Percentiles rank a stretch among this genome's conserved stretches.
These are phyloP conservation scores for Meloidogyne exigua DNA, from an alignment of 1,140 invertebrate genomes.

Conservation along the genomic window DNA sequence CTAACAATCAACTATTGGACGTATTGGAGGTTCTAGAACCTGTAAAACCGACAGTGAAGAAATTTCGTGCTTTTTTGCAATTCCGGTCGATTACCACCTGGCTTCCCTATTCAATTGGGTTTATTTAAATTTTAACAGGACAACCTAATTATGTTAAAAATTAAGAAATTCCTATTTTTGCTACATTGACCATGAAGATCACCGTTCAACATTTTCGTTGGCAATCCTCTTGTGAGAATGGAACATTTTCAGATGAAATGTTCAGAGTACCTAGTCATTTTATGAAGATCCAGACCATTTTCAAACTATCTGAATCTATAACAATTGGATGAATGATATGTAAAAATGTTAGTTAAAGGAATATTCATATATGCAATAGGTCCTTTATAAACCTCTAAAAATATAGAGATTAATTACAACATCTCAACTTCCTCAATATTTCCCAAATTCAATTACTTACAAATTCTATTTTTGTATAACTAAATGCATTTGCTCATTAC, in stretches of 20 bases:
- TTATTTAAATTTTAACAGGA: too few species aligned
- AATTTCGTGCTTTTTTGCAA: constrained; percentile 90
- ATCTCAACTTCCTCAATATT: background rate
- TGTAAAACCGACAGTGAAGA: constrained; percentile 89
- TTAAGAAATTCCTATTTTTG: background rate
- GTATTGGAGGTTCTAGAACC: constrained; percentile 95
- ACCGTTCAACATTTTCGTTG: constrained; percentile 17
- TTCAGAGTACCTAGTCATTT: constrained; percentile 83
- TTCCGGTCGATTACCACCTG: constrained; percentile 82
- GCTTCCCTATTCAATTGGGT: constrained; percentile 85
- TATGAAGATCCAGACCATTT: constrained; percentile 75
- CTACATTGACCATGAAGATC: background rate
- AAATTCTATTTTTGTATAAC: background rate
- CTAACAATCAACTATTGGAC: constrained; percentile 63
- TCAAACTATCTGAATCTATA: background rate
- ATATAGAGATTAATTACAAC: background rate
- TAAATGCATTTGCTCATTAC: background rate
- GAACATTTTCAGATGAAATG: constrained; percentile 78
- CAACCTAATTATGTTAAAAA: constrained; percentile 77
- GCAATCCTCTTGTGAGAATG: constrained; percentile 82
- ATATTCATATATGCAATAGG: too few species aligned
- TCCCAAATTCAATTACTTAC: background rate
- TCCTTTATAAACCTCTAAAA: background rate
- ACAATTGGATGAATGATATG: too few species aligned
- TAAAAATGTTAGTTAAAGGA: too few species aligned